These are phyloP conservation scores for Chymomyza procnemis DNA, from an alignment of 2,888 invertebrate species.

Conservation along the genomic window DNA sequence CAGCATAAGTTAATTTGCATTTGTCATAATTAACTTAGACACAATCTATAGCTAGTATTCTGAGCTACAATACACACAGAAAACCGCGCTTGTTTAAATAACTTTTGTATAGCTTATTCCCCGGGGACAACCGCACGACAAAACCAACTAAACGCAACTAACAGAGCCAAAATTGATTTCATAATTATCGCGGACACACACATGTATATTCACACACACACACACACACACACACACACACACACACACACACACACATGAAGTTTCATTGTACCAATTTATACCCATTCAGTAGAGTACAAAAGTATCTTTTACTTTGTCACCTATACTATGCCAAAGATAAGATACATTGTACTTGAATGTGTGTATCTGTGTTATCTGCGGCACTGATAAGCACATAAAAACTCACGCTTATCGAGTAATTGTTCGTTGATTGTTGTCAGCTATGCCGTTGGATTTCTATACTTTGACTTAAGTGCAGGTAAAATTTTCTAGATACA, in stretches of 20 bases:
- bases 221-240: background rate
- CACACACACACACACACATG: background rate
- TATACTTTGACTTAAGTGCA: background rate
- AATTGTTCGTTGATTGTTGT: conserved; percentile 65
- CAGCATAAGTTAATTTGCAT: conserved; percentile 39
- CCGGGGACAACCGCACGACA: conserved; percentile 50
- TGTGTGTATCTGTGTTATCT: conserved; percentile 44
- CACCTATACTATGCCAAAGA: background rate
- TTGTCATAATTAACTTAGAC: conserved; percentile 22
- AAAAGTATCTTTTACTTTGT: background rate
- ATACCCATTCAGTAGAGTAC: background rate
- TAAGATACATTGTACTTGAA: background rate
- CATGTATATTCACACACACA: background rate
- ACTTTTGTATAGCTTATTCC: background rate
- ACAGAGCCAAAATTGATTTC: conserved; percentile 55
- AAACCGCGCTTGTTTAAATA: background rate
- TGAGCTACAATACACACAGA: conserved; percentile 11
- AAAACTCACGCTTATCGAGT: conserved; percentile 52
- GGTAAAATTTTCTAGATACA: background rate
- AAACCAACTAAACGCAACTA: conserved; percentile 53
- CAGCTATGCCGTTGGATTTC: conserved; percentile 13
- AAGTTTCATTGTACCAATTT: background rate
- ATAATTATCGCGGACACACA: conserved; percentile 40
- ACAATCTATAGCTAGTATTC: conserved; percentile 3
- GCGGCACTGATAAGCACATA: conserved; percentile 46